These are phyloP conservation scores for Henricia sp. DNA, from an alignment of 53 echinoderm and acorn worm species.

Conservation along the genomic window DNA sequence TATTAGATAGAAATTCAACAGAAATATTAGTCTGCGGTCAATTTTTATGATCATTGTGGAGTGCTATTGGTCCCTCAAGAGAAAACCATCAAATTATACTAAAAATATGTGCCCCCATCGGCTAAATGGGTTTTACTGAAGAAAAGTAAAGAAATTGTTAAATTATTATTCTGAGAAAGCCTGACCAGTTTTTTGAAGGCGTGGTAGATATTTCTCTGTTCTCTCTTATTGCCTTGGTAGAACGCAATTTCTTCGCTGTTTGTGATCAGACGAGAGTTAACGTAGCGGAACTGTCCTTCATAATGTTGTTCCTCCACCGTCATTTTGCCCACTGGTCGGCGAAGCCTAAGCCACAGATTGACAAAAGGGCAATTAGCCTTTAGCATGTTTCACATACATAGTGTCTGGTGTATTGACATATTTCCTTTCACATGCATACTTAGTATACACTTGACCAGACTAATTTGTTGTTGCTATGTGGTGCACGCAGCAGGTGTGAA, in stretches of 20 bases:
- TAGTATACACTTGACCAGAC: too few species aligned
- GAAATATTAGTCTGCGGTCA: too few species aligned
- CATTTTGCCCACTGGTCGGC: constrained; percentile 87
- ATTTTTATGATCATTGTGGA: too few species aligned
- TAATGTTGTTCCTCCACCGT: constrained; percentile 90
- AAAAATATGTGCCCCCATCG: background rate
- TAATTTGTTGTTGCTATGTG: too few species aligned
- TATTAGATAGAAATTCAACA: too few species aligned
- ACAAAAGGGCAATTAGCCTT: too few species aligned
- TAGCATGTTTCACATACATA: background rate
- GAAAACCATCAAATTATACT: too few species aligned
- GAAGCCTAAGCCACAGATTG: constrained; percentile 50
- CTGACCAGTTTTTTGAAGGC: constrained; percentile 89
- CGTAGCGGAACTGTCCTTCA: constrained; percentile 94
- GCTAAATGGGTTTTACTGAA: background rate
- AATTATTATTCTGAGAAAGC: background rate
- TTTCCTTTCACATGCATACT: too few species aligned
- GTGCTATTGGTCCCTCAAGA: too few species aligned
- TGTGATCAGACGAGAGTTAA: constrained; percentile 95
- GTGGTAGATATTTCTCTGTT: constrained; percentile 77
- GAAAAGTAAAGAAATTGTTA: background rate
- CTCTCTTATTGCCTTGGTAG: constrained; percentile 94
- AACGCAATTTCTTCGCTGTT: constrained; percentile 98
- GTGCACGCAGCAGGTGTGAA: too few species aligned
- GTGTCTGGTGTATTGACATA: too few species aligned